Conservation (phyloP, 2,113 vertebrate genomes). For the Emydura subglobosa region DNA sequence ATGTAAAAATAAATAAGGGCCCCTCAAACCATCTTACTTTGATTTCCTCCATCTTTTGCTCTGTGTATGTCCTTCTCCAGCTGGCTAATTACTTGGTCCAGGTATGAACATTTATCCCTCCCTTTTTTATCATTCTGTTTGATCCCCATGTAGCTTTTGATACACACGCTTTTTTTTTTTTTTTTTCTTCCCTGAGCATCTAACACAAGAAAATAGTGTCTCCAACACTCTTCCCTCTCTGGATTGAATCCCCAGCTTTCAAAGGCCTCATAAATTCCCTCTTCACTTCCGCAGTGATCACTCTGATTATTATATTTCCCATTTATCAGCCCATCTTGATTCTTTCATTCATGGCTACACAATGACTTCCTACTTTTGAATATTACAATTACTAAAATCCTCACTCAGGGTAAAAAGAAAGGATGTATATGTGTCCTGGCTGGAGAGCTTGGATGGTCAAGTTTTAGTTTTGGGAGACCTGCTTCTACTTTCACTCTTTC, state of each 20-base stretch:
- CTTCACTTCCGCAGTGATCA: fast-evolving
- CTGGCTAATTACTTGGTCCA: neutral
- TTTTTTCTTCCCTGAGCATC: neutral
- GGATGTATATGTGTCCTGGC: neutral
- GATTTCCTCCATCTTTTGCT: constrained; percentile 11
- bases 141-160: neutral
- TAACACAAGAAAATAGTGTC: neutral
- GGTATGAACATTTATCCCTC: neutral
- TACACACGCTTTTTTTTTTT: neutral
- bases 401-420: neutral
- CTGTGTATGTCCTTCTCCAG: neutral
- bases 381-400: neutral
- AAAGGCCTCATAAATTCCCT: neutral
- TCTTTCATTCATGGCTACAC: neutral
- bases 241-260: neutral
- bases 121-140: neutral
- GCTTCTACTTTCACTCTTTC: neutral
- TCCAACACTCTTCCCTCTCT: neutral
- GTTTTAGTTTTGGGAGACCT: neutral
- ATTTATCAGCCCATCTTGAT: neutral
- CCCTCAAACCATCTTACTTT: constrained; percentile 4
- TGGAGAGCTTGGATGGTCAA: neutral
- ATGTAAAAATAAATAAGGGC: neutral
- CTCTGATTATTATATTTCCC: neutral
- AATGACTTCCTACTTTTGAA: neutral